A percentile compares a stretch with the other conserved stretches of the same genome.
Evolutionary conservation across 2,797 vertebrate species (phyloP).

Genomic region (Serranus cabrilla): DNA sequence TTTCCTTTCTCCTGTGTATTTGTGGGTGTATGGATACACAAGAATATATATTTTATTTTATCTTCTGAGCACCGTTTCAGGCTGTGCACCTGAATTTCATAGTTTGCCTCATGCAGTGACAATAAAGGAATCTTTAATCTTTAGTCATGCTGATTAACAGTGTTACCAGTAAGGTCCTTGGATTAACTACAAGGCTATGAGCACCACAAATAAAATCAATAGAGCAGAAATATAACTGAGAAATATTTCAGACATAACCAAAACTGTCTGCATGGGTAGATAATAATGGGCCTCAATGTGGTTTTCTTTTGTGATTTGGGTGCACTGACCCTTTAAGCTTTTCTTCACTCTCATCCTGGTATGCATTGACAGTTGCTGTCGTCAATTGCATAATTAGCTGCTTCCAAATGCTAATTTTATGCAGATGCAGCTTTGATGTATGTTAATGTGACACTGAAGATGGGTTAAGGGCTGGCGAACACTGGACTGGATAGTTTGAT

Average conservation of each 20-base stretch:
- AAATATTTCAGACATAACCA: neutral
- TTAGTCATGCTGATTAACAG: neutral
- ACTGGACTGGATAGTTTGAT: neutral
- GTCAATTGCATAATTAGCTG: slow-evolving; percentile 31
- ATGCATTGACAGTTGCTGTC: neutral
- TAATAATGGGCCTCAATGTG: neutral
- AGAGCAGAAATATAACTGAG: neutral
- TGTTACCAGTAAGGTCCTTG: neutral
- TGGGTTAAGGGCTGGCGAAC: neutral
- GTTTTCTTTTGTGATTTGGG: neutral
- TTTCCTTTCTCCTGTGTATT: too few species aligned
- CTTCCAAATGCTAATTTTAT: slow-evolving; percentile 39
- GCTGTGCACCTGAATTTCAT: too few species aligned
- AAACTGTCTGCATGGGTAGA: neutral
- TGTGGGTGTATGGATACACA: too few species aligned
- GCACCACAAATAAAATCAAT: neutral
- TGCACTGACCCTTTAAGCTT: slow-evolving; percentile 7
- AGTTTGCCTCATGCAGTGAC: too few species aligned
- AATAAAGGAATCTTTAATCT: too few species aligned
- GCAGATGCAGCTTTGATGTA: slow-evolving; percentile 9
- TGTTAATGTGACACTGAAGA: slow-evolving; percentile 13
- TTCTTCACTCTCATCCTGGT: neutral
- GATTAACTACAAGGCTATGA: neutral
- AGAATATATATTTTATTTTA: too few species aligned
- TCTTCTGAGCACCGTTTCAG: too few species aligned